These are phyloP conservation scores for Machimus rusticus DNA, from an alignment of 2,888 invertebrate species.

Conservation along the genomic window DNA sequence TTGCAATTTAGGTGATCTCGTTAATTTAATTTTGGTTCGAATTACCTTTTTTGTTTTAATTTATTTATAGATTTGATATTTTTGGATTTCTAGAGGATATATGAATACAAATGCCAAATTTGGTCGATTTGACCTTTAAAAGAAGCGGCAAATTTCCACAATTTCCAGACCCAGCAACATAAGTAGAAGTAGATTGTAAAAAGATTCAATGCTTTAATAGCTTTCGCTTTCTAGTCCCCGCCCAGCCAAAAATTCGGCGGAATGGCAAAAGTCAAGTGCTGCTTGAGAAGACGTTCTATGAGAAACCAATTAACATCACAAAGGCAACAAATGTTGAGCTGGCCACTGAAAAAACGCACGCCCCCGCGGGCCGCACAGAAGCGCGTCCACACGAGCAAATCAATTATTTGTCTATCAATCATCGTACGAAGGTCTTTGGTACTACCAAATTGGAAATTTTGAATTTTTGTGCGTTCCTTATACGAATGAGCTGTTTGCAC, in stretches of 20 bases:
- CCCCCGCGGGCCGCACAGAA: neutral
- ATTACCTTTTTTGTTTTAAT: neutral
- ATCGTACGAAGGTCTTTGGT: neutral
- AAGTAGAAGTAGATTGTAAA: neutral
- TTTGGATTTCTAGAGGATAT: neutral
- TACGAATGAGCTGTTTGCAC: neutral
- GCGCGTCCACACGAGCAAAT: neutral
- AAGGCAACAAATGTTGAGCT: neutral
- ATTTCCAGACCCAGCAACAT: neutral
- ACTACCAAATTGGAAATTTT: neutral
- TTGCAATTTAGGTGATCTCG: neutral
- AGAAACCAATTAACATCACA: neutral
- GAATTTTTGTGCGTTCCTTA: neutral
- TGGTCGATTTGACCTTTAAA: neutral
- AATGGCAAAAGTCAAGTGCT: neutral
- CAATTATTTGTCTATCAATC: neutral
- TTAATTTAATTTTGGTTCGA: neutral
- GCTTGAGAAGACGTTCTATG: neutral
- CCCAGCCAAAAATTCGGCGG: neutral
- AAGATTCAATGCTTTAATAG: neutral
- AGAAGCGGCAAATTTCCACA: neutral
- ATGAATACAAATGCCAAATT: neutral
- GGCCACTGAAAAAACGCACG: neutral
- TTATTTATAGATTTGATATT: neutral
- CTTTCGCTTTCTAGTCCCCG: neutral